These are phyloP conservation scores for Nesometra sesokonis DNA, from an alignment of 35 echinoderm and acorn worm genomes.

Conservation along the genomic window DNA sequence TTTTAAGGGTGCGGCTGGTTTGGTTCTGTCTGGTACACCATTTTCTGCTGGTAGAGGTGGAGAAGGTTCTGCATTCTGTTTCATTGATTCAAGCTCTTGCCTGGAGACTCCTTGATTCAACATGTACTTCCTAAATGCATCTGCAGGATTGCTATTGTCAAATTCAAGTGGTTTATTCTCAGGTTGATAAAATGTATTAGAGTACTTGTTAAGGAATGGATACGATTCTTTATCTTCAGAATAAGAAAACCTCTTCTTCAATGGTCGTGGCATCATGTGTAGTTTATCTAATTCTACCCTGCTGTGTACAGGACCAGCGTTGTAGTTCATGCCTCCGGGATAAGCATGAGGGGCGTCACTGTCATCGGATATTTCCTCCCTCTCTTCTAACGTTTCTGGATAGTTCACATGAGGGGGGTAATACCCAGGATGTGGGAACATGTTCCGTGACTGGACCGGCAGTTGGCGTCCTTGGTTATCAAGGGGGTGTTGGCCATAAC, in stretches of 20 bases:
- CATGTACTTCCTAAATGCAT: neutral
- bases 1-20: neutral
- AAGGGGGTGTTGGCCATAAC: neutral
- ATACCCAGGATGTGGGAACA: neutral
- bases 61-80: neutral
- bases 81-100: neutral
- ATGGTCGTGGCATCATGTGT: slow-evolving; percentile 87
- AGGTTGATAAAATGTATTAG: neutral
- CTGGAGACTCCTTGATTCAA: neutral
- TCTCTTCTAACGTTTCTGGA: neutral
- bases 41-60: neutral
- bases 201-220: neutral
- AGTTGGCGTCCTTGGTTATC: slow-evolving; percentile 15
- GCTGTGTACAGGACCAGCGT: neutral
- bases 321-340: neutral
- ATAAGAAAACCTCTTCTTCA: slow-evolving; percentile 81
- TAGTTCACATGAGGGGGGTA: neutral
- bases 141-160: neutral
- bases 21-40: neutral
- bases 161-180: neutral
- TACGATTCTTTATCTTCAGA: slow-evolving; percentile 63
- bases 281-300: slow-evolving; percentile 51
- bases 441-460: neutral
- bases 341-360: neutral
- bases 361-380: neutral